A percentile compares a stretch with the other conserved stretches of the same genome.
Evolutionary conservation across 2,113 vertebrate genomes (phyloP).

Genomic region (Ammodytes marinus): DNA sequence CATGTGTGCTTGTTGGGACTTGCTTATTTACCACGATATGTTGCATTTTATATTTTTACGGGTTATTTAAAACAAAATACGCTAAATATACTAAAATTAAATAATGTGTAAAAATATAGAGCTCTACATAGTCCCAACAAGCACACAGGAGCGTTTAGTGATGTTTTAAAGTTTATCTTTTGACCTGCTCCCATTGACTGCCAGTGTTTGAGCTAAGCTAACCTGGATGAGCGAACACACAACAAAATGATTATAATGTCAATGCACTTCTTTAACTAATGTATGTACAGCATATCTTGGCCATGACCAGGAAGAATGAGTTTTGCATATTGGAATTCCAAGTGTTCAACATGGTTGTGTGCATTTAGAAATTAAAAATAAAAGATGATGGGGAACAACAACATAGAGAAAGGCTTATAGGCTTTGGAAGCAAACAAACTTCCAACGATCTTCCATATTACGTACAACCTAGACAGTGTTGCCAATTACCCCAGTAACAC

Average conservation of each 20-base stretch:
- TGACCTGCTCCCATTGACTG: too few species aligned
- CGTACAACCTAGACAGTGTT: slow-evolving; percentile 27
- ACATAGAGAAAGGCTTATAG: slow-evolving; percentile 12
- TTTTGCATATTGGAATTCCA: slow-evolving; percentile 29
- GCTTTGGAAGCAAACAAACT: slow-evolving; percentile 64
- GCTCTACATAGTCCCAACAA: too few species aligned
- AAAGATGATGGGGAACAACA: slow-evolving; percentile 21
- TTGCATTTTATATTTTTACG: too few species aligned
- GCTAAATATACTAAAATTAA: too few species aligned
- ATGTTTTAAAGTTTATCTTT: too few species aligned
- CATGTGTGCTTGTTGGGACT: too few species aligned
- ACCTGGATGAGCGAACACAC: too few species aligned
- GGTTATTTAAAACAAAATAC: too few species aligned
- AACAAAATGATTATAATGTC: neutral
- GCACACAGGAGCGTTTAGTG: too few species aligned
- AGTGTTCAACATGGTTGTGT: neutral
- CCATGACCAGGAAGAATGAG: neutral
- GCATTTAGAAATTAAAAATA: slow-evolving; percentile 5
- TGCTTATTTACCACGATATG: too few species aligned
- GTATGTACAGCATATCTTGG: neutral
- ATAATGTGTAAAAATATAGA: too few species aligned
- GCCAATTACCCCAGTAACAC: slow-evolving; percentile 70
- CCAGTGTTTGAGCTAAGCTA: too few species aligned
- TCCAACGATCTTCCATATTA: slow-evolving; percentile 15
- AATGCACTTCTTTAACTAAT: neutral